Conservation (phyloP, 2,888 invertebrate genomes). For the Ectemnius lituratus region DNA sequence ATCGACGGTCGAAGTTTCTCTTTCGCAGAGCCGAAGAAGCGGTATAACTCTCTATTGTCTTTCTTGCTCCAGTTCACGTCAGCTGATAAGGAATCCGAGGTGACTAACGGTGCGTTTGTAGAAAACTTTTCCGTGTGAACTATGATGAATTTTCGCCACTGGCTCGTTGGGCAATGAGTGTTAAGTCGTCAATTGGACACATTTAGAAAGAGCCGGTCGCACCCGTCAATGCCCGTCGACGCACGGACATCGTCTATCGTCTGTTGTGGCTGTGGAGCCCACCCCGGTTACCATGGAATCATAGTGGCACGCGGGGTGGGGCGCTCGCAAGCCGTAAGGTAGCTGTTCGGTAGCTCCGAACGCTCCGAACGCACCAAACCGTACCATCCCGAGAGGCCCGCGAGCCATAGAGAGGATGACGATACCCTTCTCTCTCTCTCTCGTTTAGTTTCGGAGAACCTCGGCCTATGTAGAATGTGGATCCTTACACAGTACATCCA, state of each 20-base stretch:
- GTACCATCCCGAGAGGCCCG: too few species aligned
- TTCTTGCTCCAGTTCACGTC: conserved; percentile 12
- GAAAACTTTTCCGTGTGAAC: conserved; percentile 8
- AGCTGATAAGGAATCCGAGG: conserved; percentile 11
- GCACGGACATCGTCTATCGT: conserved; percentile 56
- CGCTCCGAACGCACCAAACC: too few species aligned
- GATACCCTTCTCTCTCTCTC: too few species aligned
- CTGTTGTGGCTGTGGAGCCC: conserved; percentile 65
- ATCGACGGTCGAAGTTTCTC: conserved; percentile 51
- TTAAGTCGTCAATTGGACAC: background rate
- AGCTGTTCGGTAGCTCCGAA: too few species aligned
- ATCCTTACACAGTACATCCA: too few species aligned
- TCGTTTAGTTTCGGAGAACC: too few species aligned
- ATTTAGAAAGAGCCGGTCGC: conserved; percentile 6
- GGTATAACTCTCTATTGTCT: conserved; percentile 32
- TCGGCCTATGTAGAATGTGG: too few species aligned
- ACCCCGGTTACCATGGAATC: conserved; percentile 70
- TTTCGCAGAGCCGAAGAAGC: conserved; percentile 25
- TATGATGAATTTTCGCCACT: conserved; percentile 19
- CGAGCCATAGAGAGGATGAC: too few species aligned
- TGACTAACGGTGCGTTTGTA: background rate
- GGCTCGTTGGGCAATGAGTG: background rate
- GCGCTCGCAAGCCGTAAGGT: conserved; percentile 16
- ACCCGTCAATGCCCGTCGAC: conserved; percentile 32
- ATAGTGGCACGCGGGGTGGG: conserved; percentile 45